Conservation (phyloP, 2,797 vertebrate genomes). For the Platalea minor region DNA sequence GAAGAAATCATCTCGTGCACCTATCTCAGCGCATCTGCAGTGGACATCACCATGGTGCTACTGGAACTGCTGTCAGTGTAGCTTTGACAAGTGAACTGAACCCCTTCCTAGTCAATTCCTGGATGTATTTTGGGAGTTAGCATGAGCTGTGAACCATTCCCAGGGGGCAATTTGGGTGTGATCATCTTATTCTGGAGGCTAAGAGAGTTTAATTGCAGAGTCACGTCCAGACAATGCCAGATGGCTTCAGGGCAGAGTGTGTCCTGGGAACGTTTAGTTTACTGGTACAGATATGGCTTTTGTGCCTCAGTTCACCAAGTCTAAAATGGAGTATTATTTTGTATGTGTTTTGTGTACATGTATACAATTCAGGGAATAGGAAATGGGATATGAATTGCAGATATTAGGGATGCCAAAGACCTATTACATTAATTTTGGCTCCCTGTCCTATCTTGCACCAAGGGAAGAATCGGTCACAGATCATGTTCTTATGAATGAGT, state of each 20-base stretch:
- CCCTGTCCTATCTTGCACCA: background rate
- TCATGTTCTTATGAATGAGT: background rate
- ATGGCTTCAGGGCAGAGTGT: background rate
- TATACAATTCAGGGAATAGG: background rate
- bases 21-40: too few species aligned
- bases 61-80: background rate
- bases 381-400: background rate
- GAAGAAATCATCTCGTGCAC: background rate
- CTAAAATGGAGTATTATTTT: background rate
- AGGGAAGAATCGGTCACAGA: background rate
- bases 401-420: background rate
- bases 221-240: background rate
- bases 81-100: background rate
- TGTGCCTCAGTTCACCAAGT: background rate
- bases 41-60: too few species aligned
- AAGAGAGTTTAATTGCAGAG: background rate
- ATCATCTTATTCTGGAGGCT: background rate
- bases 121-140: background rate
- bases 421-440: background rate
- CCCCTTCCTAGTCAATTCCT: background rate
- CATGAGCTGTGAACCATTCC: fast-evolving
- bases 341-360: background rate
- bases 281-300: background rate
- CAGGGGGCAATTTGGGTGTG: background rate
- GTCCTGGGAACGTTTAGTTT: background rate